Base-by-base conservation (phyloP, 2,113 vertebrate genomes). In the Chaetops frenatus region DNA sequence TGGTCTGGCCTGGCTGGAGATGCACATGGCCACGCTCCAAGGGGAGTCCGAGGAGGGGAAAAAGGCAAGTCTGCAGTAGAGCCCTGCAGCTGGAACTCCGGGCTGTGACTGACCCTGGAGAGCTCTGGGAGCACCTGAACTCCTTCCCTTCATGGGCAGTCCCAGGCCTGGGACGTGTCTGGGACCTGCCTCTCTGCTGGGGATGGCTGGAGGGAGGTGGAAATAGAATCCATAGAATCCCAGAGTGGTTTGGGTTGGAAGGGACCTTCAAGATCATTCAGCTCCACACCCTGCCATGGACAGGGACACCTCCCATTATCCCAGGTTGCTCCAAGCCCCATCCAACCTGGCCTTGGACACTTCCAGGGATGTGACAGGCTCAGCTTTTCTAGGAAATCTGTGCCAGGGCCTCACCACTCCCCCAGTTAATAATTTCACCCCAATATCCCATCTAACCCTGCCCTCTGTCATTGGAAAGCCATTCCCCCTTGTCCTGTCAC, bases 221-320 rank as follows among this genome's bases (percentile, higher is more conserved):
- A 38, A 33, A 11, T 7, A 28, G 14, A 77, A 69, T 56, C 69
- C 70, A 24, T 0, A 19, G 21, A n/a, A 76, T 27, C 21, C 35
- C 40, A 35, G 47, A 27, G 31, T 11, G 24, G 29, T 3, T 82
- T 69, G 70, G 21, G 17, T 40, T 40, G 17, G 40, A 54, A 76
- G 2, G 7, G 29, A 15, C 62, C 6, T 35, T 35, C 40, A 69
- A 61, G 13, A 10, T 16, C 47, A 35, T 25, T 3, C 40, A 21
- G 13, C 18, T 25, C n/a, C 28, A 38, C 15, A 3, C 47, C 15
- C 16, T 24, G 45, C 24, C n/a, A 27, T 4, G 20, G 38, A 25
- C 47, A 76, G n/a, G 23, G 40, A 35, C 62, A 40, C 1, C 17
- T 61, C 8, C n/a, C 62, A 31, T 7, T 10, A 0, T 0, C 11